Evolutionary conservation across 92 coral and sea anemone species (phyloP).

Genomic region (Epizoanthus illoricatus): DNA sequence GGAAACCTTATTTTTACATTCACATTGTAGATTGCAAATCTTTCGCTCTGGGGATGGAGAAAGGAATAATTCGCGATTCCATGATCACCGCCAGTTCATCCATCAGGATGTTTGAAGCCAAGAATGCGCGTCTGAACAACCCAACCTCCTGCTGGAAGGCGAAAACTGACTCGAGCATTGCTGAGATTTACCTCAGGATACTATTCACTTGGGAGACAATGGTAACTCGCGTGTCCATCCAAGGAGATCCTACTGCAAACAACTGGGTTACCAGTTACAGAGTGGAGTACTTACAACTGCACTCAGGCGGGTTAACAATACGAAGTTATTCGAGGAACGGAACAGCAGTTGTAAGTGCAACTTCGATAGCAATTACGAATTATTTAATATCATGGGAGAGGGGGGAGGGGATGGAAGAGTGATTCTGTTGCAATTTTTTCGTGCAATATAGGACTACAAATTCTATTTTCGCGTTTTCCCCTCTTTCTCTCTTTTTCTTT

Average conservation of each 20-base stretch:
- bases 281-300: no score
- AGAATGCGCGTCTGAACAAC: slow-evolving; percentile 60
- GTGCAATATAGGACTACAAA: no score
- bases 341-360: no score
- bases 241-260: slow-evolving; percentile 3
- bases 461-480: no score
- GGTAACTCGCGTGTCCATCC: not conserved
- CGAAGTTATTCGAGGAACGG: no score
- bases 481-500: no score
- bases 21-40: slow-evolving; percentile 7
- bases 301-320: no score
- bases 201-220: not conserved
- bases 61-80: slow-evolving; percentile 48
- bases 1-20: not conserved
- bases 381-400: no score
- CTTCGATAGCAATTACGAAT: no score
- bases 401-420: no score
- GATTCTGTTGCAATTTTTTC: no score
- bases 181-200: not conserved
- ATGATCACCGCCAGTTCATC: slow-evolving; percentile 58
- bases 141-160: slow-evolving; percentile 23
- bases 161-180: not conserved
- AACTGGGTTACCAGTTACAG: slow-evolving; percentile 5
- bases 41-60: slow-evolving; percentile 57
- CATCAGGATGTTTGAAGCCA: slow-evolving; percentile 47